Percentiles rank a stretch among this genome's conserved stretches.
phyloP scores from a whole-genome alignment of 1,140 invertebrate species.

The Drosophila chauvacae region DNA sequence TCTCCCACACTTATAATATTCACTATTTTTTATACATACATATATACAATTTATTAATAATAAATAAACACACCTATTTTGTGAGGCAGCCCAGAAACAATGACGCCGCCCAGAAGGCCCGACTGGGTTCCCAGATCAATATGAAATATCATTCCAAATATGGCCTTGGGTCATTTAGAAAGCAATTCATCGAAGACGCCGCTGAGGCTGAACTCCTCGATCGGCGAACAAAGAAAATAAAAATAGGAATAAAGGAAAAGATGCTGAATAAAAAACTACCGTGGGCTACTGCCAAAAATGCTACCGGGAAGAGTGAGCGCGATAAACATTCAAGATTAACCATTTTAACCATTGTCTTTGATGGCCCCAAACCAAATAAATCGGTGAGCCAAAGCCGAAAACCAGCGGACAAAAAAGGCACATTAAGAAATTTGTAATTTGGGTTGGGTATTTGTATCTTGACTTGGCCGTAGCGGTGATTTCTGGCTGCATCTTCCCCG shows the following conservation, averaged over 20 bases:
- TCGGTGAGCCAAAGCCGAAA: slow-evolving; percentile 15
- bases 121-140: slow-evolving; percentile 55
- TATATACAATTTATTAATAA: slow-evolving; percentile 38
- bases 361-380: slow-evolving; percentile 58
- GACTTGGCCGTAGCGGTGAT: slow-evolving; percentile 5
- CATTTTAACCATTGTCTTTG: slow-evolving; percentile 74
- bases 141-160: slow-evolving; percentile 77
- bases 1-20: slow-evolving; percentile 35
- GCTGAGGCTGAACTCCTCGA: slow-evolving; percentile 36
- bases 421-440: slow-evolving; percentile 39
- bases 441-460: slow-evolving; percentile 59
- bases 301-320: slow-evolving; percentile 77
- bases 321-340: slow-evolving; percentile 72
- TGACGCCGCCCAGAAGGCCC: slow-evolving; percentile 28
- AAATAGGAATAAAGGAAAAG: slow-evolving; percentile 42
- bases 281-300: slow-evolving; percentile 77
- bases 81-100: slow-evolving; percentile 43
- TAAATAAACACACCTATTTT: slow-evolving; percentile 52
- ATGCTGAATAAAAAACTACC: slow-evolving; percentile 64
- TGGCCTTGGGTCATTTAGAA: slow-evolving; percentile 77
- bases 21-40: slow-evolving; percentile 8
- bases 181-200: slow-evolving; percentile 70
- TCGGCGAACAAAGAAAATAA: slow-evolving; percentile 39
- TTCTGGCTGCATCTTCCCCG: slow-evolving; percentile 30
- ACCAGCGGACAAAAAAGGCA: slow-evolving; percentile 10